Base-by-base conservation (phyloP, 2,113 vertebrate genomes). In the Falco punctatus region DNA sequence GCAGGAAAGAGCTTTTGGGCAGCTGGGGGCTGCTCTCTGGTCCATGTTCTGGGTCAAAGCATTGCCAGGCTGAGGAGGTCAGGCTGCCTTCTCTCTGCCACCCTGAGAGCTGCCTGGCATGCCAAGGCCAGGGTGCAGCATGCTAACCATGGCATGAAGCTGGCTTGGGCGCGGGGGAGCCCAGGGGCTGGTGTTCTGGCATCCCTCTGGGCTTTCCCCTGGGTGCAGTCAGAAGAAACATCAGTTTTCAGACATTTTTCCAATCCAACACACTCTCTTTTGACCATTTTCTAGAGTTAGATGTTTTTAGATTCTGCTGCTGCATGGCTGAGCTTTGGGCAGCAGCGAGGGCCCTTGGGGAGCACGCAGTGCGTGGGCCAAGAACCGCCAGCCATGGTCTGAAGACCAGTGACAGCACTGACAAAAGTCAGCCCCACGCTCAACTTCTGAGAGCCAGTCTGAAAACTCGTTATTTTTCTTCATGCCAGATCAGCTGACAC, bases 11-110 rank as follows among this genome's bases (percentile, higher is more conserved):
- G 40, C n/a, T 75, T 49, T 26, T 42, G 54, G 24, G 33, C 23
- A 13, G 33, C 1, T 2, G 3, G 40, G 16, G 16, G 20, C 40
- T 40, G 11, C 46, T 61, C 40, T 55, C n/a, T 49, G 40, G 18
- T 62, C 30, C 2, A 0, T 1, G 1, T 49, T 24, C 15, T 55
- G 54, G 20, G 21, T 61, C 38, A 32, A n/a, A 81, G 21, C 2
- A 2, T 46, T 61, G 30, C 58, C 42, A 38, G 72, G 72, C 42
- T 70, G 57, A 30, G 48, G 26, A 62, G 10, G 28, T 23, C 57
- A 24, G 32, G n/a, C 38, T 55, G 30, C 30, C 28, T 72, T 70
- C 51, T 78, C 40, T 49, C 27, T 28, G 59, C 15, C 20, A 5
- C 32, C n/a, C 17, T 10, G 28, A 6, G 9, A 48, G 57, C 40